phyloP scores from a whole-genome alignment of 37 sponge, comb jelly and placozoan genomes.

The Sycon ciliatum region DNA sequence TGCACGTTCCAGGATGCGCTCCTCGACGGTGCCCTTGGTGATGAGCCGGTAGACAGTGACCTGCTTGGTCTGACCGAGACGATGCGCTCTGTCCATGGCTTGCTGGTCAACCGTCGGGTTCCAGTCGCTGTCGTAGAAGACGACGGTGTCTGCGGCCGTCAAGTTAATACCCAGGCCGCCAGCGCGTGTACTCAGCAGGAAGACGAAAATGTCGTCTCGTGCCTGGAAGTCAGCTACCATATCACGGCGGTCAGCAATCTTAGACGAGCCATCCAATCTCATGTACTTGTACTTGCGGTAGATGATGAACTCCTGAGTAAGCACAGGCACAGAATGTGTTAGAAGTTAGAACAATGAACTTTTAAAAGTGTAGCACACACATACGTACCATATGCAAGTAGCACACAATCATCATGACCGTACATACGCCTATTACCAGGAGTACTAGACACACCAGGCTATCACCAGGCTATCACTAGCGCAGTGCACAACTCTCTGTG shows the following conservation, averaged over 20 bases:
- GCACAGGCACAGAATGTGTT: too few relatives aligned
- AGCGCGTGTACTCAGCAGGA: conserved; percentile 87
- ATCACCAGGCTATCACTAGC: too few relatives aligned
- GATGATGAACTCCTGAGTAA: conserved; percentile 63
- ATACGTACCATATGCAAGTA: neutral
- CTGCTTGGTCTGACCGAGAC: conserved; percentile 93
- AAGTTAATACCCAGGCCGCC: conserved; percentile 93
- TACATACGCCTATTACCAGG: too few relatives aligned
- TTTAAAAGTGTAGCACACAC: too few relatives aligned
- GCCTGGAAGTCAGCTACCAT: conserved; percentile 95
- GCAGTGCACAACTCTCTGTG: too few relatives aligned
- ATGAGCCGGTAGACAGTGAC: conserved; percentile 90
- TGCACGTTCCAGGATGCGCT: conserved; percentile 85
- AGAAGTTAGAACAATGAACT: too few relatives aligned
- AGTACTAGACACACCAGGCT: too few relatives aligned
- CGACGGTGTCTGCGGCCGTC: conserved; percentile 94
- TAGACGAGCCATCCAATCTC: conserved; percentile 81
- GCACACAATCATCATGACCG: conserved; percentile 1
- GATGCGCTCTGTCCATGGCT: conserved; percentile 94
- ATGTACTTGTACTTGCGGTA: conserved; percentile 73
- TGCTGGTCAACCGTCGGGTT: conserved; percentile 97
- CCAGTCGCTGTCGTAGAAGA: conserved; percentile 96
- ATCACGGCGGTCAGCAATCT: conserved; percentile 85
- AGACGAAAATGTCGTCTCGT: conserved; percentile 73
- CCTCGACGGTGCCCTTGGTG: conserved; percentile 87